Percentiles rank a stretch among this genome's conserved stretches.
phyloP scores from a whole-genome alignment of 92 coral and sea anemone species.

The Epizoanthus illoricatus region DNA sequence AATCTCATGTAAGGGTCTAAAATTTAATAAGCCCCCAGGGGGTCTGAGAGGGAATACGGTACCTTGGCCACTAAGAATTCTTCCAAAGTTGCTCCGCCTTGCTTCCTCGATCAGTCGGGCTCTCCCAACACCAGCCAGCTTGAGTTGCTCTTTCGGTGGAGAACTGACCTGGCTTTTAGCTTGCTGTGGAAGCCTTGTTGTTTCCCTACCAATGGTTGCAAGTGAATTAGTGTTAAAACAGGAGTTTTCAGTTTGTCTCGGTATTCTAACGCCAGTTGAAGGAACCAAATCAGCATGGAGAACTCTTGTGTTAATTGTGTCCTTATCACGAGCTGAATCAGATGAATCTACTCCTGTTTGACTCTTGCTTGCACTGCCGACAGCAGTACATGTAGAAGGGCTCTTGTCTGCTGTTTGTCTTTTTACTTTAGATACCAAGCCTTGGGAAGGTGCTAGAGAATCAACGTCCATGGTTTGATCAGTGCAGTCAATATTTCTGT shows the following conservation, averaged over 20 bases:
- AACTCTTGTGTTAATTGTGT: not conserved
- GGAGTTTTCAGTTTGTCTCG: not conserved
- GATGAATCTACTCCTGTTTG: not conserved
- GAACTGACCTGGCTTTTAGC: not conserved
- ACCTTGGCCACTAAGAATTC: conserved; percentile 43
- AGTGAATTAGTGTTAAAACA: not conserved
- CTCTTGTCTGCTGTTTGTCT: too few species aligned
- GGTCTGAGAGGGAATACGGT: not conserved
- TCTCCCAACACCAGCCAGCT: conserved; percentile 68
- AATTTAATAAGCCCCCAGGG: not conserved
- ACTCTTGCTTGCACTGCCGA: not conserved
- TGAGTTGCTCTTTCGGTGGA: conserved; percentile 14
- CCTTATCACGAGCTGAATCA: not conserved
- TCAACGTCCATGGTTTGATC: not conserved
- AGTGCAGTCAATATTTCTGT: not conserved
- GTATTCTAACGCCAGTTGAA: not conserved
- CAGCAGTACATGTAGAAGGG: not conserved
- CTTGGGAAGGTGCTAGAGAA: too few species aligned
- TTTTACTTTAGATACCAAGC: too few species aligned
- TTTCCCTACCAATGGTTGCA: not conserved
- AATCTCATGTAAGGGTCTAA: too few species aligned
- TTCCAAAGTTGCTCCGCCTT: conserved; percentile 78
- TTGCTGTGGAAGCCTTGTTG: not conserved
- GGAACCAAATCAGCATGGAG: not conserved
- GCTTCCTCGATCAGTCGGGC: conserved; percentile 80